Evolutionary conservation across 2,113 vertebrate species (phyloP), one percentile per base, ranked within the genome.

Genomic region (Rhegmatorhina hoffmannsi): DNA sequence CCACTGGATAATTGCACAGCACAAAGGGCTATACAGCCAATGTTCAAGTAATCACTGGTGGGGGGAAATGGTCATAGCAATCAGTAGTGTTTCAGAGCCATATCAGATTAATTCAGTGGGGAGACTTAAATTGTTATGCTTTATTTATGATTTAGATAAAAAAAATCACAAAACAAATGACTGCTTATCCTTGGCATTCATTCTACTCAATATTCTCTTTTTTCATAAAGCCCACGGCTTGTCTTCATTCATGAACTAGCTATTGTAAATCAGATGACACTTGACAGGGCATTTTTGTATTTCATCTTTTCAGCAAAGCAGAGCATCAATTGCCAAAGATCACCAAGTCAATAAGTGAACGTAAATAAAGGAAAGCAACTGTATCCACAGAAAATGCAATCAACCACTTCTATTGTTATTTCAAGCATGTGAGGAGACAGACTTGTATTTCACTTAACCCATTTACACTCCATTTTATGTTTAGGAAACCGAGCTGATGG

Each of bases 81-180:
- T 87, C 76, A 82, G 29, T 44, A 36, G 18, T n/a, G 9, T 44
- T 93, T 72, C 50, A 78, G 55, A 93, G 58, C 50, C 36, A 5
- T 67, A 82, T 50, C 78, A 83, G 38, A 91, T 91, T 91, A 94
- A 96, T 84, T 96, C 90, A 89, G 67, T 84, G 64, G 55, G 40
- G 50, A 93, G 47, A 72, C 36, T 81, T 85, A 82, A 90, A 89
- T 75, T 72, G 15, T 58, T 91, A 74, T 74, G 49, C 50, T 38
- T 84, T 93, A 79, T 91, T 92, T 93, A 87, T 89, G 81, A 68
- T 82, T 95, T 88, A 80, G 55, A 60, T 36, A 36, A 8, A 68
- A 68, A 29, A 86, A 78, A 14, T 64, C 58, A 70, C 34, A 38
- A 74, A 83, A 58, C 34, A 87, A 91, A 92, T 64, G 28, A 70